Evolutionary conservation across 2,113 vertebrate genomes (phyloP), one percentile per base, ranked within the genome.

Genomic region (Cottus gobio): DNA sequence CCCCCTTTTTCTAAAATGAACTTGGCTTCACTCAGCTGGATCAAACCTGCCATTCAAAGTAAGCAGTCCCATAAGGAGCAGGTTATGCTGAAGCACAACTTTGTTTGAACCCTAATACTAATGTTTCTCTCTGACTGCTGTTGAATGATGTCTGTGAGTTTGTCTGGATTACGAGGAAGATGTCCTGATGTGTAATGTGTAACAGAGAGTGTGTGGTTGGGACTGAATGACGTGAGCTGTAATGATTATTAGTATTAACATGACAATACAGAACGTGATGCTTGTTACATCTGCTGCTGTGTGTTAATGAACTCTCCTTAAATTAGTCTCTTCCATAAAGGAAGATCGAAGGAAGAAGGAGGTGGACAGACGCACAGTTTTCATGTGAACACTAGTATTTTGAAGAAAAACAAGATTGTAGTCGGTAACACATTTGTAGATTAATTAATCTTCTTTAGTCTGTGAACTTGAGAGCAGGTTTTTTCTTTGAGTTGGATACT

Each of bases 211-310:
- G 88, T 80, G 34, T 92, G 89, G 69, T 79, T 91, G 85, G 80
- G 85, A 93, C 85, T 91, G 92, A 92, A 92, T 92, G 92, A 75
- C 37, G 61, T 85, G 67, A 89, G 74, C 75, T 90, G 89, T 89
- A 88, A 85, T 72, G 77, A 77, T 86, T 90, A 79, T 90, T 94
- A 90, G 82, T 92, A 88, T 91, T 92, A 91, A 93, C 87, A 74
- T 89, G 87, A 89, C 79, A 93, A 94, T 92, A 94, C 90, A 94
- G 81, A 83, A 87, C 69, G n/a, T 87, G 85, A 92, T 90, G 86
- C 90, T 90, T 89, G 71, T 90, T 82, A 76, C 28, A 0, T 62
- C n/a, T 56, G 30, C 74, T 64, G 48, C 54, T 79, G 66, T 87
- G 83, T 87, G 57, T 71, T 81, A 4, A 30, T 48, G 5, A 52